Percentiles rank a stretch among this genome's conserved stretches.
Conservation (phyloP, 2,888 invertebrate genomes). For the Coremacera marginata region DNA sequence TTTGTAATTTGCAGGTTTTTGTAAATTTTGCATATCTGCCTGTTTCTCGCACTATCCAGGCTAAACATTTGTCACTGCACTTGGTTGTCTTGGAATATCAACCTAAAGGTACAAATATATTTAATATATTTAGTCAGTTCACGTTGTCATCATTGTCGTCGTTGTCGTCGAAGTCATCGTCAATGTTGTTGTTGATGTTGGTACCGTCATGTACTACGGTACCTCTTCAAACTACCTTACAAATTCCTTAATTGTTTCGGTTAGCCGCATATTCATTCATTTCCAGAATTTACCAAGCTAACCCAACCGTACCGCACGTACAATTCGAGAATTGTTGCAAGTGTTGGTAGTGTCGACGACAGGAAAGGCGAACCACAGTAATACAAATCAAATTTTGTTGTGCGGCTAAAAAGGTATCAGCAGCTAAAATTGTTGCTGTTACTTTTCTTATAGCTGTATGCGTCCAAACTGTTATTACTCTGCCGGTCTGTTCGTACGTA, state of each 20-base stretch:
- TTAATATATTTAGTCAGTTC: background rate
- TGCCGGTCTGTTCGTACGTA: background rate
- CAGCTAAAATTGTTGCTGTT: conserved; percentile 1
- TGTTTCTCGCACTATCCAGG: background rate
- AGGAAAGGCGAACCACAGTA: conserved; percentile 64
- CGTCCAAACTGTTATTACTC: background rate
- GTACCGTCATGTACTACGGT: too few species aligned
- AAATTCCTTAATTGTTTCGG: conserved; percentile 68
- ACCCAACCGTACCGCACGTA: background rate
- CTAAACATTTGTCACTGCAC: background rate
- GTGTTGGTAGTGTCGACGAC: conserved; percentile 28
- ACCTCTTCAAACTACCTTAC: conserved; percentile 41
- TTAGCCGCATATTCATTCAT: conserved; percentile 67
- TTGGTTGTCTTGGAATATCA: background rate
- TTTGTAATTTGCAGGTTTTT: conserved; percentile 49
- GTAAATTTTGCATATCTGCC: conserved; percentile 13
- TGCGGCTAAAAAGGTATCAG: conserved; percentile 47
- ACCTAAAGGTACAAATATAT: background rate
- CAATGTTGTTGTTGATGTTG: too few species aligned
- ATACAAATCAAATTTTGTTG: conserved; percentile 67
- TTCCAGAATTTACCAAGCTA: conserved; percentile 57
- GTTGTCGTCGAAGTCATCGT: background rate
- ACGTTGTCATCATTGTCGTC: background rate
- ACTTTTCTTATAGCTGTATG: background rate
- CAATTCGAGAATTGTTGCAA: background rate